A percentile compares a stretch with the other conserved stretches of the same genome.
phyloP scores from a whole-genome alignment of 2,888 invertebrate genomes.

The Mongoloraphidia duomilia region DNA sequence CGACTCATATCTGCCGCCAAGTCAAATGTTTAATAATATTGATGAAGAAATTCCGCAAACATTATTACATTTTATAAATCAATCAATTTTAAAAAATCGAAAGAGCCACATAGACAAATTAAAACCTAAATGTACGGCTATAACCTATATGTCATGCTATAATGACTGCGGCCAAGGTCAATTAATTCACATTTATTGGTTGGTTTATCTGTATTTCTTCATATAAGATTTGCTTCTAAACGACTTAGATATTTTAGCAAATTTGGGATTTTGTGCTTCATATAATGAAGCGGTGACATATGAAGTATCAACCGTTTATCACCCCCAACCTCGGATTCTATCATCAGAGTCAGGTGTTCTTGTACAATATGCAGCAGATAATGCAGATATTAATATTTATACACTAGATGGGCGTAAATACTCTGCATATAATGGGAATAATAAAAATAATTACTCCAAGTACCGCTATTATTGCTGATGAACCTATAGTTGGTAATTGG shows the following conservation, averaged over 20 bases:
- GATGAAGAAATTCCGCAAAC: too few relatives aligned
- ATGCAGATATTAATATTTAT: too few relatives aligned
- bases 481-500: too few relatives aligned
- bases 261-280: not conserved
- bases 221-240: not conserved
- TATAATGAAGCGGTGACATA: too few relatives aligned
- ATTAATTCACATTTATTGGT: not conserved
- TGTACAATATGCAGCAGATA: not conserved
- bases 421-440: not conserved
- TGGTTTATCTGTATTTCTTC: not conserved
- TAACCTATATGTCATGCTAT: slow-evolving; percentile 22
- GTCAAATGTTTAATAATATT: too few relatives aligned
- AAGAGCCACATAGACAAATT: slow-evolving; percentile 17
- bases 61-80: slow-evolving; percentile 22
- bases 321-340: not conserved
- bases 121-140: slow-evolving; percentile 23
- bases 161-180: slow-evolving; percentile 15
- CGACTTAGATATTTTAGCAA: not conserved
- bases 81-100: slow-evolving; percentile 20
- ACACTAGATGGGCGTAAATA: not conserved
- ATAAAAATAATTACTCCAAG: slow-evolving; percentile 3
- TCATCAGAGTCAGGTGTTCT: not conserved
- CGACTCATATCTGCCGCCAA: too few relatives aligned
- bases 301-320: not conserved
- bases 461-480: slow-evolving; percentile 8